These are phyloP conservation scores for Corythaixoides concolor DNA, from an alignment of 2,113 vertebrate species.

Conservation along the genomic window DNA sequence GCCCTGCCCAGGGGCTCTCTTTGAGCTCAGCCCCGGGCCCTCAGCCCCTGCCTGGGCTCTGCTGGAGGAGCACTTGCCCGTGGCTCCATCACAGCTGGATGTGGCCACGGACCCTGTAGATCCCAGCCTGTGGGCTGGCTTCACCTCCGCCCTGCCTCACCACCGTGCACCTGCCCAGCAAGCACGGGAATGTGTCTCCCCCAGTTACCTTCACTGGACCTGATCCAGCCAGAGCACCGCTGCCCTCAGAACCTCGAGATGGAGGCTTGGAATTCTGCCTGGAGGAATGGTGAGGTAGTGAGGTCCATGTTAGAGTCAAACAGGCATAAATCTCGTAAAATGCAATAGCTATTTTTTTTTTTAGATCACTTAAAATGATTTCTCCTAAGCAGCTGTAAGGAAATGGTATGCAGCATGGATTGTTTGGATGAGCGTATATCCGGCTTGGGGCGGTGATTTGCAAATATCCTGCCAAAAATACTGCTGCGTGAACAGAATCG, in stretches of 20 bases:
- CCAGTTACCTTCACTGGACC: background rate
- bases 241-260: background rate
- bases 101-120: background rate
- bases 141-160: no score
- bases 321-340: background rate
- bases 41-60: rapidly evolving
- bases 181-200: background rate
- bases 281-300: background rate
- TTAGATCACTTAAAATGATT: background rate
- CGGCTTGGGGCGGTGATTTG: background rate
- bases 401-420: background rate
- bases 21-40: background rate
- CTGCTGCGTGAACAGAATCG: background rate
- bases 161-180: background rate
- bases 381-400: background rate
- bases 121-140: background rate
- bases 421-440: background rate
- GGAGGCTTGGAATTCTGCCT: background rate
- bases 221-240: background rate
- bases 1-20: background rate
- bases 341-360: background rate
- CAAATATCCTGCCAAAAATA: background rate
- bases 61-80: background rate
- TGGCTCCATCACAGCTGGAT: rapidly evolving
- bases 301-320: background rate